Evolutionary conservation across 1,140 invertebrate species (phyloP).

Genomic region (Drosophila kepulauana): DNA sequence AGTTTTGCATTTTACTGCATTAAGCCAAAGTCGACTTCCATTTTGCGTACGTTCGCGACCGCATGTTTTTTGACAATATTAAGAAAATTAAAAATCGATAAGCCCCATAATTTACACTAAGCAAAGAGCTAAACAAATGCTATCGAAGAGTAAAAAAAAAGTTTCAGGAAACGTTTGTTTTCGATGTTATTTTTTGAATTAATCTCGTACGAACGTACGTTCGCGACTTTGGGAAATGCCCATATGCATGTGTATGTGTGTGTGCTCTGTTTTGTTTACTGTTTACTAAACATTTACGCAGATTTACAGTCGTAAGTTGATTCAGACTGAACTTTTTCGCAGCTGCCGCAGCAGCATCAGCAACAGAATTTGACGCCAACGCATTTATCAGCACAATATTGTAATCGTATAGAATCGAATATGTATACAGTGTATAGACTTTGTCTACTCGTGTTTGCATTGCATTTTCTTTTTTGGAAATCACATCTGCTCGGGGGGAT

Average conservation of each 20-base stretch:
- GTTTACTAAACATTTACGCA: constrained; percentile 61
- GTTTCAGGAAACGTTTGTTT: no score
- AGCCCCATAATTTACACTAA: no score
- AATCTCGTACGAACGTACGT: no score
- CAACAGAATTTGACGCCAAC: constrained; percentile 46
- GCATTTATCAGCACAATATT: constrained; percentile 36
- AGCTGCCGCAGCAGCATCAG: constrained; percentile 29
- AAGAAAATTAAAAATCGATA: no score
- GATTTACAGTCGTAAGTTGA: constrained; percentile 77
- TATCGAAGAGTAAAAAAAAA: no score
- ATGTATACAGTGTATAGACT: constrained; percentile 1
- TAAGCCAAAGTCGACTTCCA: no score
- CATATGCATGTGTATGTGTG: constrained; percentile 27
- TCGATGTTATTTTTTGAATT: no score
- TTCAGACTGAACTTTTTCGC: constrained; percentile 54
- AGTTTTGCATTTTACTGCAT: no score
- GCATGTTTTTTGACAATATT: no score
- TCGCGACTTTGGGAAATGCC: no score
- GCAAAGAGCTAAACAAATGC: no score
- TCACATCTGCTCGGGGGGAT: constrained; percentile 43
- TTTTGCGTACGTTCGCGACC: no score
- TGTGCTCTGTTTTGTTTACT: constrained; percentile 71
- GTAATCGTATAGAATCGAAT: neutral
- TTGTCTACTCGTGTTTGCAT: constrained; percentile 15
- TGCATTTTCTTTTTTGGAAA: constrained; percentile 17